Evolutionary conservation across 2,888 invertebrate genomes (phyloP).

Genomic region (Allophyes oxyacanthae): DNA sequence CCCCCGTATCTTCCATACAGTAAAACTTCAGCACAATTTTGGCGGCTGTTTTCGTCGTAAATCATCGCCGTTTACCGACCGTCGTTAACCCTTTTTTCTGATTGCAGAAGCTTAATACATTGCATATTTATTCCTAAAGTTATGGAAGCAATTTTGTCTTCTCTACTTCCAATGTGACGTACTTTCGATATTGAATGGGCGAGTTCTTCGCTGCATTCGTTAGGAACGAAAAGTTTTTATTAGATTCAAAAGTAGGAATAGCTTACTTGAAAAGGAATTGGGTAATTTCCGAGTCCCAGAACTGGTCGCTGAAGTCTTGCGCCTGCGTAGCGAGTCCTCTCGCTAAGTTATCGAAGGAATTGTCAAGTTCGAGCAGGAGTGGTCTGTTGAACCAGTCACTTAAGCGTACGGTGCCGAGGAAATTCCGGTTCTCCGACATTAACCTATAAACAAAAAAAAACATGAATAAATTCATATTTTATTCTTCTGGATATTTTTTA

Average conservation of each 20-base stretch:
- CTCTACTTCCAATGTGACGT: conserved; percentile 1
- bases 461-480: neutral
- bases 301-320: conserved; percentile 93
- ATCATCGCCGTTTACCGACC: conserved; percentile 29
- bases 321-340: conserved; percentile 94
- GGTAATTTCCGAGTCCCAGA: conserved; percentile 92
- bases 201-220: conserved; percentile 7
- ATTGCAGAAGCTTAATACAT: conserved; percentile 7
- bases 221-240: conserved; percentile 24
- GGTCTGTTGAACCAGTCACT: conserved; percentile 93
- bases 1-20: conserved; percentile 33
- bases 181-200: conserved; percentile 4
- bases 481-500: neutral
- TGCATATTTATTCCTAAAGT: conserved; percentile 10
- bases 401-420: conserved; percentile 89
- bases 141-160: conserved; percentile 1
- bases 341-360: conserved; percentile 92
- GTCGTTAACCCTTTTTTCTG: conserved; percentile 29
- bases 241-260: conserved; percentile 20
- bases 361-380: conserved; percentile 90
- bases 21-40: conserved; percentile 32
- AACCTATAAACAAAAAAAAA: conserved; percentile 77
- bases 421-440: conserved; percentile 88
- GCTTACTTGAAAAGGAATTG: conserved; percentile 82
- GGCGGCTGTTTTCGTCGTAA: conserved; percentile 34